phyloP scores from a whole-genome alignment of 1,140 invertebrate genomes.

The Bombus picipes region DNA sequence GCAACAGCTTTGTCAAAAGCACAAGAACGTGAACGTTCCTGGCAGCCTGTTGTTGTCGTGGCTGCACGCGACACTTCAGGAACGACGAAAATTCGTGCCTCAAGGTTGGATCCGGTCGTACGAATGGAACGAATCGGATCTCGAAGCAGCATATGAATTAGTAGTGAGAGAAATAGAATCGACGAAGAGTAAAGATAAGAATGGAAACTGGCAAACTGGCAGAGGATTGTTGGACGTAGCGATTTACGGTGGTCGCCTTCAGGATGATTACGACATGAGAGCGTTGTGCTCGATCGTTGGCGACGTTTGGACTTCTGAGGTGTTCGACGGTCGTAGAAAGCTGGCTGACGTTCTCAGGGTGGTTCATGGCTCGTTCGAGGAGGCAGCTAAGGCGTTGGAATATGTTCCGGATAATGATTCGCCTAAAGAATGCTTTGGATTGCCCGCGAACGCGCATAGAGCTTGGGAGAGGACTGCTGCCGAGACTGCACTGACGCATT shows the following conservation, averaged over 20 bases:
- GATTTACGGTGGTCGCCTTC: constrained; percentile 94
- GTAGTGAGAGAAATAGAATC: constrained; percentile 85
- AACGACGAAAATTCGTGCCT: constrained; percentile 87
- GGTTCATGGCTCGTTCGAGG: constrained; percentile 84
- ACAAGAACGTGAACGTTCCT: constrained; percentile 75
- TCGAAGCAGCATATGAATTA: constrained; percentile 90
- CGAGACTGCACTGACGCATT: constrained; percentile 85
- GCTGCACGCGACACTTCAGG: constrained; percentile 94
- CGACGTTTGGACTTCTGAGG: constrained; percentile 87
- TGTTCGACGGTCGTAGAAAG: constrained; percentile 84
- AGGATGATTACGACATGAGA: constrained; percentile 90
- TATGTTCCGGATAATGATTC: constrained; percentile 87
- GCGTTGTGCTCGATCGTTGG: constrained; percentile 89
- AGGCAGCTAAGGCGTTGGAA: constrained; percentile 86
- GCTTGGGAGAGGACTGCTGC: constrained; percentile 89
- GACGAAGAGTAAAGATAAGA: constrained; percentile 55
- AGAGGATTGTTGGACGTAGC: constrained; percentile 91
- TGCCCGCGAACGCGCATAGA: constrained; percentile 91
- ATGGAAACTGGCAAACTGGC: constrained; percentile 88
- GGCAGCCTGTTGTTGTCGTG: constrained; percentile 89
- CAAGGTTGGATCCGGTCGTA: constrained; percentile 85
- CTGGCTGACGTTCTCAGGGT: constrained; percentile 83
- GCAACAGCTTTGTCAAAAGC: constrained; percentile 74
- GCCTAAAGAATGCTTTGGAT: constrained; percentile 88
- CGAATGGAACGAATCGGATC: constrained; percentile 94